Conservation (phyloP, 2,888 invertebrate genomes). For the Volucella inanis region DNA sequence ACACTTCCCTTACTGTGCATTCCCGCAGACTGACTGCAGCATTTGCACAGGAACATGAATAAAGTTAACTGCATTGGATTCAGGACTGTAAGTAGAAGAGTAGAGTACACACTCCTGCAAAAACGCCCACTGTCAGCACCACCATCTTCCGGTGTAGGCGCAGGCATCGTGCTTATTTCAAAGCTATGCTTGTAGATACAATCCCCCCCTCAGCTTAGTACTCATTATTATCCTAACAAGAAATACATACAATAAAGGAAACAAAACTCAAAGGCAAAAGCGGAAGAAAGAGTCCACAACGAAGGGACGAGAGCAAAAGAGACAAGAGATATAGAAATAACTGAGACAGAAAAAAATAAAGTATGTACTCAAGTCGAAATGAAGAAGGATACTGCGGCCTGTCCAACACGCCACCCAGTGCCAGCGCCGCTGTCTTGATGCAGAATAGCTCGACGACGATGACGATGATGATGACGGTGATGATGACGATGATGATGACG, state of each 20-base stretch:
- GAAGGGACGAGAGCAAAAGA: constrained; percentile 13
- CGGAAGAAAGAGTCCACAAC: constrained; percentile 58
- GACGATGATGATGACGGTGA: constrained; percentile 5
- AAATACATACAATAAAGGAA: constrained; percentile 71
- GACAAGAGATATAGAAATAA: neutral
- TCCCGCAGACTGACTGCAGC: constrained; percentile 69
- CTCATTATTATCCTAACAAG: constrained; percentile 75
- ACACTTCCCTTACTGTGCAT: constrained; percentile 69
- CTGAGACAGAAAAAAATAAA: constrained; percentile 23
- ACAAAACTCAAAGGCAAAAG: constrained; percentile 68
- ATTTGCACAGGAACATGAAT: constrained; percentile 57
- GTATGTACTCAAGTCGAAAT: constrained; percentile 59
- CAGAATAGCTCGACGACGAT: constrained; percentile 2
- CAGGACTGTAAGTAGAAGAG: constrained; percentile 7
- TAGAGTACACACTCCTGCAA: constrained; percentile 12
- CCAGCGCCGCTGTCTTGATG: constrained; percentile 37
- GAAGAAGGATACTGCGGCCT: constrained; percentile 68
- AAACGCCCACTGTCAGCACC: constrained; percentile 43
- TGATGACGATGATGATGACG: constrained; percentile 19
- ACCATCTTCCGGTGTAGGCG: constrained; percentile 69
- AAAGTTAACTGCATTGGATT: constrained; percentile 70
- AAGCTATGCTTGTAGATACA: constrained; percentile 58
- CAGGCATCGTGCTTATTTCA: constrained; percentile 53
- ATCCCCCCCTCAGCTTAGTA: constrained; percentile 57
- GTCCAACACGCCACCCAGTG: constrained; percentile 54